Base-by-base conservation (phyloP, 2,888 invertebrate genomes). In the Tachina grossa region DNA sequence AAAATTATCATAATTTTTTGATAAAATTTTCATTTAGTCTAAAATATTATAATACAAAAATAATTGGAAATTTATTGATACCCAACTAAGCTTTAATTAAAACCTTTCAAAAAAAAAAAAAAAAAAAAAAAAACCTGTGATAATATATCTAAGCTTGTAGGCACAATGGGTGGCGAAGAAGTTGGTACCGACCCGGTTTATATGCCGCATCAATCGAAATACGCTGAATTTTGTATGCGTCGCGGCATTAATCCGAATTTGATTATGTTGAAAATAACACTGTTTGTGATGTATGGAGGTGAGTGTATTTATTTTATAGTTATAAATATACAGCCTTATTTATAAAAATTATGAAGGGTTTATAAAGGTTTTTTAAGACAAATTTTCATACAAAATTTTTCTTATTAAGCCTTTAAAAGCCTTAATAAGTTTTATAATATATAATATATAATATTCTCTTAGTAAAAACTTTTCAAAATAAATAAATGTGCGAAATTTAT, bases 261-360 rank as follows among this genome's bases (percentile, higher is more conserved):
- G 89, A 94, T 97, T 87, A 96, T 96, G 95, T 93, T 97, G 89
- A 97, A 97, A 94, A 94, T 96, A 89, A 96, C 96, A 47, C 93
- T 97, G 11, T 97, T 97, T 92, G 95, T 97, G 89, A 95, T 96
- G 94, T 97, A 96, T 91, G 97, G 97, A 92, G 95, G 95, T 95
- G 93, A 93, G 93, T 92, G 31, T 11, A 1, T 45, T 6, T 47
- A 39, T 51, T 22, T 16, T 65, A 6, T 55, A 4, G 55, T 9
- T 22, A 22, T 22, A 0, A 14, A 2, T 14, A 31, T 22, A 31
- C 2, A 13, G n/a, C n/a, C n/a, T n/a, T n/a, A n/a, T n/a, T n/a
- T n/a, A n/a, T n/a, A n/a, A n/a, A n/a, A n/a, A n/a, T n/a, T n/a
- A n/a, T n/a, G n/a, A n/a, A n/a, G n/a, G n/a, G n/a, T n/a, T n/a